Evolutionary conservation across 2,888 invertebrate species (phyloP).

Genomic region (Scaptomyza cyrtandrae): DNA sequence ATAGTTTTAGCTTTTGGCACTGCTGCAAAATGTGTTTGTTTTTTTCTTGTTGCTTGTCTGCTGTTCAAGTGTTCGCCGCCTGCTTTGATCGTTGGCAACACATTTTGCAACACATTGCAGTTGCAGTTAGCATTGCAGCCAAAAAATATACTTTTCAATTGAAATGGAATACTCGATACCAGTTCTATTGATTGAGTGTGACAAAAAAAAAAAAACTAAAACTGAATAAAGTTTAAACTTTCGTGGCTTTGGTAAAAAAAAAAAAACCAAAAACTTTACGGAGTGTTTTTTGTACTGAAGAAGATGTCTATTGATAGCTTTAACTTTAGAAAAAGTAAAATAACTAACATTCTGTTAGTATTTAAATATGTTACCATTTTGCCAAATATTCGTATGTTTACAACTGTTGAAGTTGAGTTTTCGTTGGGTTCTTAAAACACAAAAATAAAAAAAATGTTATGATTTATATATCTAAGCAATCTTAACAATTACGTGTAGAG

Average conservation of each 20-base stretch:
- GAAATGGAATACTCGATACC: slow-evolving; percentile 10
- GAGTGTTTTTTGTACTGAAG: too few relatives aligned
- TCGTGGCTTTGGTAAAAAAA: background rate
- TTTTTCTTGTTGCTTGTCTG: background rate
- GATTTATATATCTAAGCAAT: too few relatives aligned
- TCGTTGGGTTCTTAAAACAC: too few relatives aligned
- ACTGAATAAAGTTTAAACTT: background rate
- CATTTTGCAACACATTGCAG: slow-evolving; percentile 63
- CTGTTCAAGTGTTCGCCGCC: slow-evolving; percentile 41
- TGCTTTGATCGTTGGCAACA: slow-evolving; percentile 51
- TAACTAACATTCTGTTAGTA: too few relatives aligned
- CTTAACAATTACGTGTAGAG: too few relatives aligned
- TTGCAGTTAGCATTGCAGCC: slow-evolving; percentile 16
- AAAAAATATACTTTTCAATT: slow-evolving; percentile 38
- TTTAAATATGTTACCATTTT: too few relatives aligned
- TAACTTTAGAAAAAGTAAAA: too few relatives aligned
- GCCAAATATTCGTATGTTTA: too few relatives aligned
- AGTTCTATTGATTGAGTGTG: slow-evolving; percentile 4
- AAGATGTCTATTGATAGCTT: too few relatives aligned
- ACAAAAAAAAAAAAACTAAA: background rate
- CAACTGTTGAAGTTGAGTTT: too few relatives aligned
- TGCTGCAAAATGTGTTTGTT: slow-evolving; percentile 32
- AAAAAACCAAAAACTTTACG: too few relatives aligned
- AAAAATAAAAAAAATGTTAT: too few relatives aligned
- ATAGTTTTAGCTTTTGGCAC: slow-evolving; percentile 36